These are phyloP conservation scores for Druon quercuslanigerum DNA, from an alignment of 1,140 invertebrate species.

Conservation along the genomic window DNA sequence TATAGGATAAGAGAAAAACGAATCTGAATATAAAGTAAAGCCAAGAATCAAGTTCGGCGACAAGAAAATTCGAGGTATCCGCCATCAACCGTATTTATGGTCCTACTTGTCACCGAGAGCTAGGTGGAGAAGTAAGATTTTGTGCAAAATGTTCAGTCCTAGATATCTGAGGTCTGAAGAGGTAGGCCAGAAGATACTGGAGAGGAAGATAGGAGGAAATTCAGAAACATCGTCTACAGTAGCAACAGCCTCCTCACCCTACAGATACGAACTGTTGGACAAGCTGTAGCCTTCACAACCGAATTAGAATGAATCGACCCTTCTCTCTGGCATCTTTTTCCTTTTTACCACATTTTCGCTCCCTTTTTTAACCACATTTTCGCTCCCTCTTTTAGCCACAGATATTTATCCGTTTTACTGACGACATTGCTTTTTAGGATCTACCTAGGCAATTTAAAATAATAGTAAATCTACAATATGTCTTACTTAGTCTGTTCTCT, in stretches of 20 bases:
- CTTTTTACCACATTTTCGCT: slow-evolving; percentile 9
- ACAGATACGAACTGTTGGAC: slow-evolving; percentile 72
- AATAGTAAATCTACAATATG: too few relatives aligned
- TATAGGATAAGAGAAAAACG: background rate
- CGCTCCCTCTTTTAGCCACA: background rate
- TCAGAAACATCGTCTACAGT: slow-evolving; percentile 40
- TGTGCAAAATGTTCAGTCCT: slow-evolving; percentile 52
- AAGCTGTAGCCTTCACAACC: slow-evolving; percentile 74
- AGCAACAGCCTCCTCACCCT: slow-evolving; percentile 54
- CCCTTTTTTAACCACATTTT: too few relatives aligned
- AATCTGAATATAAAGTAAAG: slow-evolving; percentile 29
- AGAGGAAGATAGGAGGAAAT: slow-evolving; percentile 46
- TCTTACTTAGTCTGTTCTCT: too few relatives aligned
- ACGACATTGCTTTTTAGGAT: background rate
- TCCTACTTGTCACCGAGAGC: slow-evolving; percentile 62
- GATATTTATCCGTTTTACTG: background rate
- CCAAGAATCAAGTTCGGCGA: slow-evolving; percentile 34
- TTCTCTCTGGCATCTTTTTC: slow-evolving; percentile 49
- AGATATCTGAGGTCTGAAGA: background rate
- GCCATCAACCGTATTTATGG: slow-evolving; percentile 67
- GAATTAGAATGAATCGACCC: slow-evolving; percentile 76
- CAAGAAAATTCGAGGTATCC: slow-evolving; percentile 57
- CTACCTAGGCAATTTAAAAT: background rate
- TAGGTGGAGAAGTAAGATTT: slow-evolving; percentile 55
- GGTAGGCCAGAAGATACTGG: background rate